A percentile compares a stretch with the other conserved stretches of the same genome.
phyloP scores from a whole-genome alignment of 2,797 vertebrate species.

The Falco concolor region DNA sequence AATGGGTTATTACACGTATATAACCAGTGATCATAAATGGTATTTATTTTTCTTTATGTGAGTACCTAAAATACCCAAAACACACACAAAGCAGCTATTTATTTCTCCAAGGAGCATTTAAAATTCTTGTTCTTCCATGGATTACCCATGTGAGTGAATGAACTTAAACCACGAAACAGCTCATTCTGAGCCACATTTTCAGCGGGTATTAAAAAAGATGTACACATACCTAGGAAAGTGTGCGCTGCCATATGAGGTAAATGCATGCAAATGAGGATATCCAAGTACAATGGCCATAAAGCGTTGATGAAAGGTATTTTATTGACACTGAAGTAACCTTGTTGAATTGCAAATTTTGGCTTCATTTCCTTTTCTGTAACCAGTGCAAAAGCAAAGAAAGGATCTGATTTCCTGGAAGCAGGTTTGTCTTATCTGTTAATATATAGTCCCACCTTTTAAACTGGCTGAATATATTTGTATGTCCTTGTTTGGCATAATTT shows the following conservation, averaged over 20 bases:
- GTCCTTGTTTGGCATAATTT: not conserved
- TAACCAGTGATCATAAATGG: not conserved
- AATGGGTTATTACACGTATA: not conserved
- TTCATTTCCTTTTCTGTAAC: constrained; percentile 66
- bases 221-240: not conserved
- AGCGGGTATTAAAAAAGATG: constrained; percentile 29
- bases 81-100: constrained; percentile 3
- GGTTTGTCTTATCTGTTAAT: constrained; percentile 65
- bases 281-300: constrained; percentile 57
- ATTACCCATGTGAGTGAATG: not conserved
- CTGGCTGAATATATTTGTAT: not conserved
- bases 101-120: constrained; percentile 10
- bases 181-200: constrained; percentile 47
- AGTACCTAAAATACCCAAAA: not conserved
- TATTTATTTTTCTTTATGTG: constrained; percentile 16
- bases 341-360: constrained; percentile 65
- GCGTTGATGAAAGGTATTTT: constrained; percentile 50
- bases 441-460: constrained; percentile 29
- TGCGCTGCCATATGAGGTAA: not conserved
- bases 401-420: constrained; percentile 64
- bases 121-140: constrained; percentile 14
- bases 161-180: not conserved
- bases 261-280: constrained; percentile 63
- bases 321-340: constrained; percentile 49
- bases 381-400: constrained; percentile 52